Evolutionary conservation across 2,113 vertebrate species (phyloP).

Genomic region (Casuarius casuarius): DNA sequence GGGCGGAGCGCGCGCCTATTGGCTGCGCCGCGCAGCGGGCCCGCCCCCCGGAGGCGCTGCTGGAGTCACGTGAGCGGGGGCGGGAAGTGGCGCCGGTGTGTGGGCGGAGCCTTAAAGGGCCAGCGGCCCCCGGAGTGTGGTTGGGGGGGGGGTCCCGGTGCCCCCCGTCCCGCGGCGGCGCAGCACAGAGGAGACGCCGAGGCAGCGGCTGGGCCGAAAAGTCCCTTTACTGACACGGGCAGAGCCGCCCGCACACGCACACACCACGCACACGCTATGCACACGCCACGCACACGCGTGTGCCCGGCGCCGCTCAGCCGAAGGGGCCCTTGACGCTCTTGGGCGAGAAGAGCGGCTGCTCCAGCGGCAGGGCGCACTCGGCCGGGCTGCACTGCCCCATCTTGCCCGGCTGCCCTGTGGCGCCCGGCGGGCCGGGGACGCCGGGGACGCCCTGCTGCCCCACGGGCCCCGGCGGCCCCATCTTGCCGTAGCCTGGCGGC

Average conservation of each 20-base stretch:
- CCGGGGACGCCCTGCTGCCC: constrained; percentile 97
- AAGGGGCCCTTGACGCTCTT: constrained; percentile 92
- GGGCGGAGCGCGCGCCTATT: accelerated
- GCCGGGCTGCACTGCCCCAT: constrained; percentile 90
- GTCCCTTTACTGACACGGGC: neutral
- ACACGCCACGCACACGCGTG: neutral
- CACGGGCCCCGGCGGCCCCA: constrained; percentile 87
- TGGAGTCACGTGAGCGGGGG: too few species aligned
- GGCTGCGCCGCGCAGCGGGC: accelerated
- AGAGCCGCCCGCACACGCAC: neutral
- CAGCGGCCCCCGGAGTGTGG: too few species aligned
- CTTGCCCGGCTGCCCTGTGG: constrained; percentile 84
- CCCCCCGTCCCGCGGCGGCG: too few species aligned
- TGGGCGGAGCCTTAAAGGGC: too few species aligned
- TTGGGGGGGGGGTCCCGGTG: too few species aligned
- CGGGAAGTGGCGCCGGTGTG: too few species aligned
- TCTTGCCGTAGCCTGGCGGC: constrained; percentile 92
- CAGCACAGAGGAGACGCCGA: too few species aligned
- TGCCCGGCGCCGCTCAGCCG: constrained; percentile 57
- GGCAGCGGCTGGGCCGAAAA: neutral
- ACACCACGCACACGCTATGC: neutral
- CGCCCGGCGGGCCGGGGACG: constrained; percentile 85
- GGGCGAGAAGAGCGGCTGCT: constrained; percentile 85
- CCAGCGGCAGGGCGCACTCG: constrained; percentile 88
- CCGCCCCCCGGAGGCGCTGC: too few species aligned